Percentiles rank a stretch among this genome's conserved stretches.
Conservation (phyloP, 2,888 invertebrate genomes). For the Amphipoea oculea region DNA sequence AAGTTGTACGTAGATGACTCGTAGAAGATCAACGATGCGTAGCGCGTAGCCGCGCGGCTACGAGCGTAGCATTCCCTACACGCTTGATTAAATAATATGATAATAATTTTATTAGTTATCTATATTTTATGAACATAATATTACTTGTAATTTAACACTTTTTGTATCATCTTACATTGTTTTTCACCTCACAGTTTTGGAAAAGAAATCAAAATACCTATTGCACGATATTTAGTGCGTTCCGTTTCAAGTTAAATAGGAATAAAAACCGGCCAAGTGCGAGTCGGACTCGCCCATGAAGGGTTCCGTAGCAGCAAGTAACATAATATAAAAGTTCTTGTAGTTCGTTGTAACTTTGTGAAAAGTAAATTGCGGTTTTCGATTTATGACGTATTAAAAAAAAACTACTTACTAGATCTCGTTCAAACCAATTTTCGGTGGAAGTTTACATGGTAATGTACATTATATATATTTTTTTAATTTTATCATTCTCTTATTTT, state of each 20-base stretch:
- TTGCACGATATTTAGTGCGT: neutral
- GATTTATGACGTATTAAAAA: no score
- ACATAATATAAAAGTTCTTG: no score
- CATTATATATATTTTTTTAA: no score
- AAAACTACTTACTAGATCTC: no score
- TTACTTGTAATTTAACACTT: neutral
- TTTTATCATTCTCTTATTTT: no score
- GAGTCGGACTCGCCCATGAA: no score
- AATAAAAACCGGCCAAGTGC: no score
- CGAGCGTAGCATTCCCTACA: slow-evolving; percentile 22
- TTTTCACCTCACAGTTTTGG: neutral
- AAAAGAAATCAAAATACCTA: neutral
- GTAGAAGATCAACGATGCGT: slow-evolving; percentile 38
- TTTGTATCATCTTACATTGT: neutral
- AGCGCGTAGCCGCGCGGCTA: slow-evolving; percentile 42
- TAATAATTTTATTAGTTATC: neutral
- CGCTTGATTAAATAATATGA: neutral
- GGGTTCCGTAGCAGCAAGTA: no score
- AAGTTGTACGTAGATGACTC: slow-evolving; percentile 23
- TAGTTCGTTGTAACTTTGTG: no score
- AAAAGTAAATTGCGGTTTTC: no score
- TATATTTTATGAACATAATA: neutral
- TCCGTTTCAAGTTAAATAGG: neutral
- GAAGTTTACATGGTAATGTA: no score
- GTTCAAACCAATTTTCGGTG: no score